Percentiles rank a stretch among this genome's conserved stretches.
These are phyloP conservation scores for Astropecten irregularis DNA, from an alignment of 53 echinoderm and acorn worm genomes.

Conservation along the genomic window DNA sequence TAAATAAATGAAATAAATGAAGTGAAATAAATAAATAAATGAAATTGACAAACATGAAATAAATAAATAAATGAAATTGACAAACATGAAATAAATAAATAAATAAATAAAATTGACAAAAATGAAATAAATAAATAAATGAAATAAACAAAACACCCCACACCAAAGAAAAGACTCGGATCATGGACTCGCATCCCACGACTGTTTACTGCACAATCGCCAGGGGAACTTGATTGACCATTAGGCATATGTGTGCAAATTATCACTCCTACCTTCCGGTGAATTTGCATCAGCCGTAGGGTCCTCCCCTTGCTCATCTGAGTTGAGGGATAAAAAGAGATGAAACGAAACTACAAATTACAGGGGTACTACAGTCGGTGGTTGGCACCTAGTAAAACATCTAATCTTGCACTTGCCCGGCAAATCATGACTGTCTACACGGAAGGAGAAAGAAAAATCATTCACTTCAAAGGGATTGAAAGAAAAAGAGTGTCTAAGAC, in stretches of 20 bases:
- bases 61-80: no score
- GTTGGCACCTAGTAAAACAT: constrained; percentile 67
- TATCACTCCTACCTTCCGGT: constrained; percentile 63
- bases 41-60: no score
- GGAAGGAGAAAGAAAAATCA: not conserved
- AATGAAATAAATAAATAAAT: no score
- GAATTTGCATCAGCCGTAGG: constrained; percentile 58
- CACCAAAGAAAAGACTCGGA: no score
- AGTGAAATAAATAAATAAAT: no score
- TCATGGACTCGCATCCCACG: no score
- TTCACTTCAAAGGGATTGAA: constrained; percentile 18
- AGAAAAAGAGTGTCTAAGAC: not conserved
- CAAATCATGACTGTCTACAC: constrained; percentile 73
- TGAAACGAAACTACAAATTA: constrained; percentile 92
- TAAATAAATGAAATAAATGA: no score
- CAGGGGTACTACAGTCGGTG: constrained; percentile 86
- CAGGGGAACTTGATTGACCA: no score
- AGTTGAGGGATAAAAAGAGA: constrained; percentile 89
- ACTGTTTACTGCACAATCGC: no score
- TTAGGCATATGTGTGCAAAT: not conserved
- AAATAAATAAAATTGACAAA: no score
- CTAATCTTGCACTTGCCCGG: constrained; percentile 95
- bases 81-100: no score
- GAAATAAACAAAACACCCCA: no score
- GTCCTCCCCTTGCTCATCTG: constrained; percentile 85